Evolutionary conservation across 2,113 vertebrate genomes (phyloP), one percentile per base, ranked within the genome.

Genomic region (Halcyon malimbica): DNA sequence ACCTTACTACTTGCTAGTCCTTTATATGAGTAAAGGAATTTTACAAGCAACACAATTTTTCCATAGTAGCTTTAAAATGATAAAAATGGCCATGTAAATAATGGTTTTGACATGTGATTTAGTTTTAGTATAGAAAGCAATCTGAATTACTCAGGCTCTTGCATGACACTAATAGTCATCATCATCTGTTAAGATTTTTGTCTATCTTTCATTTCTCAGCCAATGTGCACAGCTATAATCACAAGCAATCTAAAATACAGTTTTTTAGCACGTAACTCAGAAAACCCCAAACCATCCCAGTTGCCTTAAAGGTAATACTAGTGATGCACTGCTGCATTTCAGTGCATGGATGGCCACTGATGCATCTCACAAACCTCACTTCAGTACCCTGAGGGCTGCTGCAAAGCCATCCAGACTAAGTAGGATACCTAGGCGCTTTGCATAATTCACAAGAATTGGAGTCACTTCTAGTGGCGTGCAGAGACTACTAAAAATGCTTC

Each of bases 401-500:
- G 19, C 35, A 76, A 83, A 83, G 33, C 21, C n/a, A 48, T 3
- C 3, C 68, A 51, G 57, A 21, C 35, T 16, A 48, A 42, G 11
- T 0, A 44, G 50, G 60, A 78, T 18, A 44, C 10, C 11, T 2
- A 5, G 5, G 16, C 0, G 1, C n/a, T 51, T 7, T 31, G 25
- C 51, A 11, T 41, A 59, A 56, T 44, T 42, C 54, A 28, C 23
- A 83, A 53, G 16, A 64, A 68, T 4, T 53, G 29, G 2, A 3
- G 31, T 71, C 59, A 10, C 28, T 67, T 62, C 16, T n/a, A 83
- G 31, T 13, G 9, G 15, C 5, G 6, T 26, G n/a, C 20, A 79
- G 24, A 62, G 12, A 80, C 13, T 42, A 29, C 6, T 24, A 64
- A 39, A 82, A 71, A 5, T 1, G 1, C 6, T 83, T 50, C 74